A percentile compares a stretch with the other conserved stretches of the same genome.
Evolutionary conservation across 1,140 invertebrate species (phyloP).

Genomic region (Trachymyrmex cornetzi): DNA sequence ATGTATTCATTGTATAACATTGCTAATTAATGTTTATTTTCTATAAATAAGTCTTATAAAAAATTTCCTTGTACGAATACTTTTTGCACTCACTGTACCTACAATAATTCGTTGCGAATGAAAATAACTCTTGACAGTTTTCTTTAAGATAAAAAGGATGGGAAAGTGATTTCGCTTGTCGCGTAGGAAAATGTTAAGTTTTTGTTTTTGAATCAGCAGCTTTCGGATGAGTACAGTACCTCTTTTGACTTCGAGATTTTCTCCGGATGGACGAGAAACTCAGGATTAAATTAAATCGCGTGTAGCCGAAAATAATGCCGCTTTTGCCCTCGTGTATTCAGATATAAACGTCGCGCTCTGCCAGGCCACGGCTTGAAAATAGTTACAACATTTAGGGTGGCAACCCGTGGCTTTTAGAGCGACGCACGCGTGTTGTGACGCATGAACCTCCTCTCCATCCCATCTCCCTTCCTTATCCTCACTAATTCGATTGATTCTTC

Average conservation of each 20-base stretch:
- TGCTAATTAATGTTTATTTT: too few species aligned
- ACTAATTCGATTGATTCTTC: not conserved
- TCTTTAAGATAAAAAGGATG: not conserved
- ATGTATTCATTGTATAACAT: too few species aligned
- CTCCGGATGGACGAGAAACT: not conserved
- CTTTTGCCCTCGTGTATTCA: constrained; percentile 62
- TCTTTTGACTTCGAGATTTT: constrained; percentile 7
- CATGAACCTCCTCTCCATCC: not conserved
- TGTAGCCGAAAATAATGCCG: constrained; percentile 66
- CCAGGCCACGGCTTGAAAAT: constrained; percentile 78
- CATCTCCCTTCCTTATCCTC: not conserved
- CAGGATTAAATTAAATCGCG: constrained; percentile 57
- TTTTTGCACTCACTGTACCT: not conserved
- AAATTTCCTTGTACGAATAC: too few species aligned
- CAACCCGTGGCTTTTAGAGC: constrained; percentile 61
- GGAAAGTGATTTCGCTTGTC: not conserved
- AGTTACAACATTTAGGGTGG: constrained; percentile 73
- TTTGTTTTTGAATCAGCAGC: not conserved
- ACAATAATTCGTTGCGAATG: not conserved
- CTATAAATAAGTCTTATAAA: too few species aligned
- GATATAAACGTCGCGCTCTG: constrained; percentile 69
- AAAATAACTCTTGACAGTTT: not conserved
- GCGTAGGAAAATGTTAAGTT: not conserved
- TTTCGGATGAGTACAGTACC: not conserved
- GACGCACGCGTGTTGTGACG: constrained; percentile 33